These are phyloP conservation scores for silkworm (Bombyx mori) DNA, from an alignment of 1,140 invertebrate species.

Conservation along the genomic window ASM3026992v2 NC_085121.1:13345001-13345500, in stretches of 20 bases:
- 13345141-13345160: slow-evolving; percentile 70
- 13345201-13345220: slow-evolving; percentile 55
- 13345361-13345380: slow-evolving; percentile 52
- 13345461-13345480: slow-evolving; percentile 12
- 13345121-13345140: slow-evolving; percentile 71
- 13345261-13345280: not conserved
- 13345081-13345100: slow-evolving; percentile 88
- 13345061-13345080: slow-evolving; percentile 88
- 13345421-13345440: slow-evolving; percentile 63
- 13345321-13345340: slow-evolving; percentile 17
- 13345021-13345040: slow-evolving; percentile 75
- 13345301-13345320: slow-evolving; percentile 35
- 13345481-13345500: not conserved
- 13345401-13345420: slow-evolving; percentile 84
- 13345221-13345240: slow-evolving; percentile 33
- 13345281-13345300: slow-evolving; percentile 14
- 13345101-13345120: slow-evolving; percentile 79
- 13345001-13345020: slow-evolving; percentile 1
- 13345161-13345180: slow-evolving; percentile 69
- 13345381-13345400: slow-evolving; percentile 77
- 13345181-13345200: slow-evolving; percentile 61
- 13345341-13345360: slow-evolving; percentile 25
- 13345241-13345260: slow-evolving; percentile 28
- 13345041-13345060: slow-evolving; percentile 79
- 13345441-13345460: slow-evolving; percentile 49